Conservation (phyloP, 2,113 vertebrate species). For the Ictalurus furcatus region DNA sequence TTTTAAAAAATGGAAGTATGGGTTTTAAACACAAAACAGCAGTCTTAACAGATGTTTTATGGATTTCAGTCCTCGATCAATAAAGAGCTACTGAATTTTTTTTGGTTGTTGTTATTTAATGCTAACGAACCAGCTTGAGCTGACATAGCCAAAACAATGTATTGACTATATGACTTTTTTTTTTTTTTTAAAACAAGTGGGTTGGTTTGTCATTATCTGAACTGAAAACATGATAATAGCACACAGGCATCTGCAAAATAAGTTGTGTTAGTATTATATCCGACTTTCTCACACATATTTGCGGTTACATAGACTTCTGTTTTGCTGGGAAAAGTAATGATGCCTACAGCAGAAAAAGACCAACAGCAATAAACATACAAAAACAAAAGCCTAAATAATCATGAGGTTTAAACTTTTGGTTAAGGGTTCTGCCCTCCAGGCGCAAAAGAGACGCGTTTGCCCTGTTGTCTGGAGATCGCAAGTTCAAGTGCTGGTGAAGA, state of each 20-base stretch:
- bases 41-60: not conserved
- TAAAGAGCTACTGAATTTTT: not conserved
- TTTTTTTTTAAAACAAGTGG: not conserved
- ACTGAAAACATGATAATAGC: not conserved
- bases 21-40: not conserved
- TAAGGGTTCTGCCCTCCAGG: not conserved
- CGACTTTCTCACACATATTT: constrained; percentile 17
- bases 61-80: not conserved
- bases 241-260: not conserved
- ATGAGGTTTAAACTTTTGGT: not conserved
- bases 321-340: not conserved
- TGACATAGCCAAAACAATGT: not conserved
- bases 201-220: not conserved
- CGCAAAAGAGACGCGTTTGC: not conserved
- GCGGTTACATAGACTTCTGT: not conserved
- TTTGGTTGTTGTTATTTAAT: too few species aligned
- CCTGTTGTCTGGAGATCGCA: not conserved
- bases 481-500: not conserved
- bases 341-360: not conserved
- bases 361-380: not conserved
- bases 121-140: not conserved
- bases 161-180: not conserved
- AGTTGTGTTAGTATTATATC: not conserved
- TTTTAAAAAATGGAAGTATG: not conserved
- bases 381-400: not conserved